Base-by-base conservation (phyloP, 2,113 vertebrate genomes). In the Paradoxurus hermaphroditus region DNA sequence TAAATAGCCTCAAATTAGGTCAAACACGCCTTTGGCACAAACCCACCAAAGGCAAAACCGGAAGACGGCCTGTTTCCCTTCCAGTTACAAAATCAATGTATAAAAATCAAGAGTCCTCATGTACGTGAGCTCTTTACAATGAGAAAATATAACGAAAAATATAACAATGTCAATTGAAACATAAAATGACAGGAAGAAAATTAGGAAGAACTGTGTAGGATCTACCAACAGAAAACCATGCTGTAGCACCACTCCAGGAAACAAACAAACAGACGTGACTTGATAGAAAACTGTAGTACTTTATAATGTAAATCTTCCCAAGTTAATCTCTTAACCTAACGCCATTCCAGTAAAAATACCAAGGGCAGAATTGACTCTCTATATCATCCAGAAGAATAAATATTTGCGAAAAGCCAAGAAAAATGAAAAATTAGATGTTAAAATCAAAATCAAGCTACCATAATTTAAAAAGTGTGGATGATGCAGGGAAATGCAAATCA, bases 1-100 rank as follows among this genome's bases (percentile, higher is more conserved):
- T 39, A 88, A 94, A 93, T 81, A 75, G 86, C 92, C 51, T 97
- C 85, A 96, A 97, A 98, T 97, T 94, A 96, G 97, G 96, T 96
- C 98, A 98, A 85, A 98, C 79, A 90, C 15, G 56, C 56, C 87
- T 92, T 90, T 97, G 95, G 96, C 96, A 82, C 77, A 95, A 87
- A 97, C 73, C 29, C 56, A 67, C 41, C 19, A 63, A 88, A 96
- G 90, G 86, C 86, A 83, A 94, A 95, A 62, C 53, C 41, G 34
- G 91, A 94, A 96, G 79, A 95, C 5, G 81, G 73, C 49, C 36
- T 90, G 46, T 90, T 95, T 96, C 68, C 67, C 70, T 89, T 87
- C 75, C 68, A 73, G 92, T 92, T 92, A 95, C 73, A 92, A 96
- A 96, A 87, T 36, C 75, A 92, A 77, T 10, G 56, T 36, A 39